Conservation (phyloP, 2,888 invertebrate genomes). For the Caenorhabditis sp. region DNA sequence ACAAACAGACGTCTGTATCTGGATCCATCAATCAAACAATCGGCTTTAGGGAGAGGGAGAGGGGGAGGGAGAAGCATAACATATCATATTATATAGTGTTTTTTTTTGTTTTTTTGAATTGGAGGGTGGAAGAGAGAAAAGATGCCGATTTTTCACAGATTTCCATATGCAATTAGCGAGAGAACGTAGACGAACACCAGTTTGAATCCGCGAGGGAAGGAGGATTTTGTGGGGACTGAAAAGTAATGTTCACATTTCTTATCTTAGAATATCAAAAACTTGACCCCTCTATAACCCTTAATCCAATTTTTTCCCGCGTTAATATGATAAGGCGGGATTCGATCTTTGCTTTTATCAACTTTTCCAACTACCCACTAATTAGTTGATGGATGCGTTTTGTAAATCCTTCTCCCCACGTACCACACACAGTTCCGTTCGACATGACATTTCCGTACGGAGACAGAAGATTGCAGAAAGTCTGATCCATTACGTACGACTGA, state of each 20-base stretch:
- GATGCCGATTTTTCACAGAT: not conserved
- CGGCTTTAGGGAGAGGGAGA: too few relatives aligned
- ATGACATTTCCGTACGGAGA: conserved; percentile 54
- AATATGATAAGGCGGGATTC: not conserved
- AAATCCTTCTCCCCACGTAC: conserved; percentile 23
- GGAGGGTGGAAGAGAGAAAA: too few relatives aligned
- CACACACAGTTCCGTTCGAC: conserved; percentile 61
- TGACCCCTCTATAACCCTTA: too few relatives aligned
- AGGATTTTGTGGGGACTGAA: not conserved
- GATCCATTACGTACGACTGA: conserved; percentile 47
- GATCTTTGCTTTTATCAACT: too few relatives aligned
- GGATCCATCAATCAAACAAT: not conserved
- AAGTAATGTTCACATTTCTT: too few relatives aligned
- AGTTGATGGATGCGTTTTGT: conserved; percentile 20
- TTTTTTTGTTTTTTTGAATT: not conserved
- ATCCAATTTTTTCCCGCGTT: too few relatives aligned
- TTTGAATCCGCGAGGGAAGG: too few relatives aligned
- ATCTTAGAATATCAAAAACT: too few relatives aligned
- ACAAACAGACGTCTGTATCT: not conserved
- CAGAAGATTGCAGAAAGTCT: conserved; percentile 53
- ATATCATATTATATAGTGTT: not conserved
- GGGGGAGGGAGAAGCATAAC: not conserved
- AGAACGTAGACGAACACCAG: not conserved
- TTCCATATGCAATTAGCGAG: not conserved
- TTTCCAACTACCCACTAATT: not conserved